Percentiles rank a stretch among this genome's conserved stretches.
Evolutionary conservation across 2,797 vertebrate species (phyloP).

Genomic region (Pseudochromis fuscus): DNA sequence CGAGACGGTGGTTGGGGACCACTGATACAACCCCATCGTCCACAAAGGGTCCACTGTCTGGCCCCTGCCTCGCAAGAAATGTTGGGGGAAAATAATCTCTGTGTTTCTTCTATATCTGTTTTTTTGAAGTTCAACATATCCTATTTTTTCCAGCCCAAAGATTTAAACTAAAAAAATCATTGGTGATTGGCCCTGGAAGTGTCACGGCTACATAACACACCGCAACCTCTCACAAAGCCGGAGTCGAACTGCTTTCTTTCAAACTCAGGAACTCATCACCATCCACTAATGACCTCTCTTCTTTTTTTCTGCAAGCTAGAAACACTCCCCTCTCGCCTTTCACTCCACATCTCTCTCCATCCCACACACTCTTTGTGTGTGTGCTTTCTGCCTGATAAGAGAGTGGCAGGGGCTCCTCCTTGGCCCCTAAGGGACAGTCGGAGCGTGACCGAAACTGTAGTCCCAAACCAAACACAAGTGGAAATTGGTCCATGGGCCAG

Average conservation of each 20-base stretch:
- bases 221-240: slow-evolving; percentile 52
- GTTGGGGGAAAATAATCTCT: too few species aligned
- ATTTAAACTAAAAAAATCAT: slow-evolving; percentile 21
- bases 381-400: slow-evolving; percentile 78
- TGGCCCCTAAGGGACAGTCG: slow-evolving; percentile 72
- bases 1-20: too few species aligned
- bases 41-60: too few species aligned
- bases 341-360: slow-evolving; percentile 59
- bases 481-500: slow-evolving; percentile 79
- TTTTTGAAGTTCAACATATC: slow-evolving; percentile 14
- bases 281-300: slow-evolving; percentile 74
- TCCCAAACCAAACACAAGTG: slow-evolving; percentile 83
- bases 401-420: slow-evolving; percentile 74
- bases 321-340: slow-evolving; percentile 64
- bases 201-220: slow-evolving; percentile 18
- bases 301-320: slow-evolving; percentile 69
- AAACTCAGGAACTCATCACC: slow-evolving; percentile 68
- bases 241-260: slow-evolving; percentile 37
- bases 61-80: not conserved
- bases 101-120: slow-evolving; percentile 8
- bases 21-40: too few species aligned
- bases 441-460: slow-evolving; percentile 83
- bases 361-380: slow-evolving; percentile 66
- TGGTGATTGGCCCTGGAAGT: slow-evolving; percentile 11
- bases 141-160: slow-evolving; percentile 9